phyloP scores from a whole-genome alignment of 2,113 vertebrate genomes.

The Pseudonaja textilis region DNA sequence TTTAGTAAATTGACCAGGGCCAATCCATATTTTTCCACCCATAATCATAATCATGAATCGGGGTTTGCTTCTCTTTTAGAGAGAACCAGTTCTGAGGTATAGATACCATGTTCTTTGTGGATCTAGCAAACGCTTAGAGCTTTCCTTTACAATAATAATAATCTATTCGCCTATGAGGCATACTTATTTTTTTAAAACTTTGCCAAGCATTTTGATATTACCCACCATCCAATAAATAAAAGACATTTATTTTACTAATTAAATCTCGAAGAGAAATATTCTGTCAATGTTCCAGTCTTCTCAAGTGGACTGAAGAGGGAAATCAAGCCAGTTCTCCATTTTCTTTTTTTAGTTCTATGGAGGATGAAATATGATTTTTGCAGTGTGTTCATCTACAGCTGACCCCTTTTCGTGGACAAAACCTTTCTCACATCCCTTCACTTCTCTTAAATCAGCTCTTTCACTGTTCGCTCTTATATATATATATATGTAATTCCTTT shows the following conservation, averaged over 20 bases:
- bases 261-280: conserved; percentile 44
- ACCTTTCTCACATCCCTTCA: conserved; percentile 52
- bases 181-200: conserved; percentile 29
- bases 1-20: conserved; percentile 23
- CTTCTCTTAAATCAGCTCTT: conserved; percentile 24
- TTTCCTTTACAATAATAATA: neutral
- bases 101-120: conserved; percentile 58
- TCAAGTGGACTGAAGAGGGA: conserved; percentile 42
- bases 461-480: neutral
- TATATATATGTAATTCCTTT: neutral
- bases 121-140: conserved; percentile 56
- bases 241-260: conserved; percentile 21
- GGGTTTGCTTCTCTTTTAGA: conserved; percentile 26
- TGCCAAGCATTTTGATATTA: conserved; percentile 51
- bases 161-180: conserved; percentile 8
- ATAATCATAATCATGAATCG: conserved; percentile 1
- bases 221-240: conserved; percentile 6
- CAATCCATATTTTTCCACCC: neutral
- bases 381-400: conserved; percentile 6
- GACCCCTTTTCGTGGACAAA: conserved; percentile 46
- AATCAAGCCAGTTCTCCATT: conserved; percentile 42
- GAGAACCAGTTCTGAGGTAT: conserved; percentile 59
- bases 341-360: conserved; percentile 46
- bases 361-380: conserved; percentile 37
- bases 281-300: conserved; percentile 26